phyloP scores from a whole-genome alignment of 2,888 invertebrate species.

The Geotrupes spiniger region DNA sequence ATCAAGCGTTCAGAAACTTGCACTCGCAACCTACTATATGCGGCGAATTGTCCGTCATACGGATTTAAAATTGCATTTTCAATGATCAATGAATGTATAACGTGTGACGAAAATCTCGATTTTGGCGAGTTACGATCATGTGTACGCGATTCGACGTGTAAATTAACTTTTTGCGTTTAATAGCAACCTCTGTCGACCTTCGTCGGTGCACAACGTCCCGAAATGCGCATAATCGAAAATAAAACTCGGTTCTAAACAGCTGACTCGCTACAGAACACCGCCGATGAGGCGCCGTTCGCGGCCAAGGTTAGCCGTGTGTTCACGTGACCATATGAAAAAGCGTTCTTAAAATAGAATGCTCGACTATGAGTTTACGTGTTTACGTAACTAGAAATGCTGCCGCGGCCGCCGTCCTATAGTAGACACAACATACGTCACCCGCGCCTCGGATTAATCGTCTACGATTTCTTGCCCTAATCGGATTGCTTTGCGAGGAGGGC shows the following conservation, averaged over 20 bases:
- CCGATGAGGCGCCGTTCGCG: constrained; percentile 16
- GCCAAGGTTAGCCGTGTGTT: constrained; percentile 23
- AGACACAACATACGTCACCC: too few relatives aligned
- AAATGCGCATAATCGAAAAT: constrained; percentile 15
- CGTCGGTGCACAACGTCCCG: constrained; percentile 8
- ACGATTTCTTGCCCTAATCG: too few relatives aligned
- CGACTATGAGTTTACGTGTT: constrained; percentile 5
- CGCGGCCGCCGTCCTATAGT: too few relatives aligned
- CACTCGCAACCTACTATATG: too few relatives aligned
- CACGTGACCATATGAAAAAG: constrained; percentile 34
- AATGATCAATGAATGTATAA: too few relatives aligned
- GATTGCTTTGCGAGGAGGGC: too few relatives aligned
- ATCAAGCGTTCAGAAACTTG: neutral
- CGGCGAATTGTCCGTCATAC: too few relatives aligned
- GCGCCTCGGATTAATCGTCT: too few relatives aligned
- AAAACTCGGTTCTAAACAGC: constrained; percentile 18
- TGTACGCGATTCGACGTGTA: too few relatives aligned
- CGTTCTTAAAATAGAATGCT: constrained; percentile 39
- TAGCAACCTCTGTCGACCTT: constrained; percentile 7
- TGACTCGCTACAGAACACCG: constrained; percentile 17
- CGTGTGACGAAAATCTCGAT: too few relatives aligned
- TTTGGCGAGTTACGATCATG: too few relatives aligned
- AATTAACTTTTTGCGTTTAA: constrained; percentile 2
- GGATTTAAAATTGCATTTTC: too few relatives aligned
- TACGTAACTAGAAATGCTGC: constrained; percentile 1